phyloP scores from a whole-genome alignment of 2,888 invertebrate genomes.

The Plebejus argus region DNA sequence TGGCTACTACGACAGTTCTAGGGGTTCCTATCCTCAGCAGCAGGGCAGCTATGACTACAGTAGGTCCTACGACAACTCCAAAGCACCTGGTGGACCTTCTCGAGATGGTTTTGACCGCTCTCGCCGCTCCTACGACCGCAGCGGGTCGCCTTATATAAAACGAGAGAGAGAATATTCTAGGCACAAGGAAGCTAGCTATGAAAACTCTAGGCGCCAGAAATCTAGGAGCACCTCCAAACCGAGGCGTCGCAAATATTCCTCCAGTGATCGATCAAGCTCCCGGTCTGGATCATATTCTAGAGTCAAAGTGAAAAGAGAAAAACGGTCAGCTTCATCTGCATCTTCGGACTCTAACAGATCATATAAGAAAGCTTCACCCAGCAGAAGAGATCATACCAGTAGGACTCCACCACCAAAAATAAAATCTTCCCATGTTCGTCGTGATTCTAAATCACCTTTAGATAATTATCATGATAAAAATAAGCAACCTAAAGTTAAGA shows the following conservation, averaged over 20 bases:
- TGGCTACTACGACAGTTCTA: conserved; percentile 54
- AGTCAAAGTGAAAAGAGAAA: conserved; percentile 51
- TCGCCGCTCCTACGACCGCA: conserved; percentile 56
- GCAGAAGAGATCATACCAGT: conserved; percentile 49
- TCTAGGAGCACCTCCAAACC: conserved; percentile 58
- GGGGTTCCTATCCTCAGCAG: conserved; percentile 46
- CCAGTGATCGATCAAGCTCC: conserved; percentile 64
- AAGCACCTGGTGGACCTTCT: conserved; percentile 49
- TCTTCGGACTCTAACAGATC: conserved; percentile 62
- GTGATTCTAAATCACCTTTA: conserved; percentile 51
- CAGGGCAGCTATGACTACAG: conserved; percentile 48
- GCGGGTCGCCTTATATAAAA: conserved; percentile 59
- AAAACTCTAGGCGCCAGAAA: conserved; percentile 49
- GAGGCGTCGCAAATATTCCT: conserved; percentile 61
- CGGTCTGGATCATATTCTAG: conserved; percentile 60
- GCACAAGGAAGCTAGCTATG: conserved; percentile 58
- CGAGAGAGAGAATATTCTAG: conserved; percentile 56
- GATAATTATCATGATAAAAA: conserved; percentile 46
- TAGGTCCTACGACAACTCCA: conserved; percentile 47
- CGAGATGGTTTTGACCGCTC: conserved; percentile 47
- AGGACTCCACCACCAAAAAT: conserved; percentile 54
- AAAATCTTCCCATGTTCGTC: conserved; percentile 50
- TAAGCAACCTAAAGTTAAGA: conserved; percentile 48
- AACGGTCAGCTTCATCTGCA: conserved; percentile 53
- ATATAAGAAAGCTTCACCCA: conserved; percentile 51